Evolutionary conservation across 2,113 vertebrate species (phyloP).

Genomic region (Synchiropus splendidus): DNA sequence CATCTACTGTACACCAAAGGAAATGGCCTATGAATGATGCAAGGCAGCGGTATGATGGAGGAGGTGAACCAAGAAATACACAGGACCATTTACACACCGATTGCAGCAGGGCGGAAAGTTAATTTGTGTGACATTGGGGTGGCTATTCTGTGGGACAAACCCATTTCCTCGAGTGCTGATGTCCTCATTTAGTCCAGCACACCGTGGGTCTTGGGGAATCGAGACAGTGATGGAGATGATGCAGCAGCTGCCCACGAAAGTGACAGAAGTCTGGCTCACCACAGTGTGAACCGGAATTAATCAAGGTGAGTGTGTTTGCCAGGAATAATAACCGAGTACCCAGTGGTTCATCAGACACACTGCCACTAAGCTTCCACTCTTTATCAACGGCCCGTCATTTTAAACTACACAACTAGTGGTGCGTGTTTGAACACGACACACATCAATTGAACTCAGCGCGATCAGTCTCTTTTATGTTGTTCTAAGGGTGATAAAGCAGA

Average conservation of each 20-base stretch:
- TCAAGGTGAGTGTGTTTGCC: slow-evolving; percentile 15
- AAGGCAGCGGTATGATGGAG: slow-evolving; percentile 23
- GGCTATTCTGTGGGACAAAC: slow-evolving; percentile 27
- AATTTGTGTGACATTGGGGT: slow-evolving; percentile 23
- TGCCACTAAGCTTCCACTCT: slow-evolving; percentile 28
- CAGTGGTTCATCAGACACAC: slow-evolving; percentile 41
- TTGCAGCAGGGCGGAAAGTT: slow-evolving; percentile 35
- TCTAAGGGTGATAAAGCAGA: too few relatives aligned
- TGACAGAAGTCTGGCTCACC: slow-evolving; percentile 35
- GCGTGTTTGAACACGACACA: too few relatives aligned
- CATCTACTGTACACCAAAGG: slow-evolving; percentile 7
- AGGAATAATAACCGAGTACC: slow-evolving; percentile 46
- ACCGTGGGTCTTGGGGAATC: slow-evolving; percentile 36
- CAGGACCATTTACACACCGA: slow-evolving; percentile 32
- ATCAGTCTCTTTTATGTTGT: too few relatives aligned
- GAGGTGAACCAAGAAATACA: slow-evolving; percentile 34
- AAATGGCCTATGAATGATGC: slow-evolving; percentile 12
- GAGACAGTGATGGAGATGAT: slow-evolving; percentile 36
- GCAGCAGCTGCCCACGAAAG: slow-evolving; percentile 18
- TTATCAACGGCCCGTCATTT: slow-evolving; percentile 11
- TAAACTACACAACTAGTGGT: too few relatives aligned
- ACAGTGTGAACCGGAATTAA: slow-evolving; percentile 22
- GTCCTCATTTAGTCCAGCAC: slow-evolving; percentile 39
- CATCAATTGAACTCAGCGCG: too few relatives aligned
- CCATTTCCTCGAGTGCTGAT: slow-evolving; percentile 46